Conservation (phyloP, 2,888 invertebrate species). For the Pteria penguin region DNA sequence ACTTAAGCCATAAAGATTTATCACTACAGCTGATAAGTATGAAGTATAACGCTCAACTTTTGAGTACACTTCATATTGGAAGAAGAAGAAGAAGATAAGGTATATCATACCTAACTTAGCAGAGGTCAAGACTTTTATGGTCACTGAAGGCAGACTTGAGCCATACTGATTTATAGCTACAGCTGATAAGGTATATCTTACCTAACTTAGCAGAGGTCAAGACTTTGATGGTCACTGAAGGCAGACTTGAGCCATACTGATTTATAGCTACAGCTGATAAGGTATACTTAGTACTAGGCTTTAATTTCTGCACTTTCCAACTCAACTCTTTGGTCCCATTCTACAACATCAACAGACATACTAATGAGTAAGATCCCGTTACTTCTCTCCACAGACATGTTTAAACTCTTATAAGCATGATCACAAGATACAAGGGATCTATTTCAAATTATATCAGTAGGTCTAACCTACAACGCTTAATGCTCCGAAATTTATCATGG, state of each 20-base stretch:
- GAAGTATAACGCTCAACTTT: too few relatives aligned
- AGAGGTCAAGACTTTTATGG: slow-evolving; percentile 12
- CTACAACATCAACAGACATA: slow-evolving; percentile 14
- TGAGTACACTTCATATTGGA: too few relatives aligned
- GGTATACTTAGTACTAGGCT: slow-evolving; percentile 42
- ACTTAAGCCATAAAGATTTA: slow-evolving; percentile 50
- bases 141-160: slow-evolving; percentile 48
- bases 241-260: slow-evolving; percentile 49
- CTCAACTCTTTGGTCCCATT: background rate
- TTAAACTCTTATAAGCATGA: too few relatives aligned
- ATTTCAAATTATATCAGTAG: too few relatives aligned
- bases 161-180: slow-evolving; percentile 46
- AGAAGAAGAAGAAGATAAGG: too few relatives aligned
- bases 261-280: slow-evolving; percentile 47
- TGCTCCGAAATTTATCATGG: too few relatives aligned
- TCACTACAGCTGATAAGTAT: slow-evolving; percentile 42
- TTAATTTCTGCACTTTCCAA: slow-evolving; percentile 34
- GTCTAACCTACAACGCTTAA: too few relatives aligned
- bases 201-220: slow-evolving; percentile 44
- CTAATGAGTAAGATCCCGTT: background rate
- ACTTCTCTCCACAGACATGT: too few relatives aligned
- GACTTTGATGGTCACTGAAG: slow-evolving; percentile 34
- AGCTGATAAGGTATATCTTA: slow-evolving; percentile 44
- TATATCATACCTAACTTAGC: background rate
- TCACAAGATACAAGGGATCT: too few relatives aligned